A percentile compares a stretch with the other conserved stretches of the same genome.
Conservation (phyloP, 1,140 invertebrate species). For the Leucophenga varia region DNA sequence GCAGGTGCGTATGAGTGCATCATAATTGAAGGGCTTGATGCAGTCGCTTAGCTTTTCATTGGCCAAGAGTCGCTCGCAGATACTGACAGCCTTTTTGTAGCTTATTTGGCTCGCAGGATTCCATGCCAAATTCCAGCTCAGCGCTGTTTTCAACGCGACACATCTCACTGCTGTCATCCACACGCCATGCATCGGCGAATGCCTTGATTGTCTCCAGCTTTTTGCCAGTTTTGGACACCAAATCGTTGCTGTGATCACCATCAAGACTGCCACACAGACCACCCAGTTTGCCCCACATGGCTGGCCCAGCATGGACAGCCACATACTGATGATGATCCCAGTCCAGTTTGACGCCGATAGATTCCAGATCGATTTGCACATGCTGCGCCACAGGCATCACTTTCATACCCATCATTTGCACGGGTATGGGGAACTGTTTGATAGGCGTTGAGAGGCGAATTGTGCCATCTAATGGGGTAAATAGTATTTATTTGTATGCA, state of each 20-base stretch:
- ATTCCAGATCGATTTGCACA: slow-evolving; percentile 67
- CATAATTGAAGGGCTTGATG: slow-evolving; percentile 61
- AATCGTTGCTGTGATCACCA: slow-evolving; percentile 70
- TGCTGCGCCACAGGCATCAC: slow-evolving; percentile 70
- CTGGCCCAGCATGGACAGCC: slow-evolving; percentile 65
- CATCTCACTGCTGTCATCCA: slow-evolving; percentile 55
- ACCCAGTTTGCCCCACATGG: slow-evolving; percentile 74
- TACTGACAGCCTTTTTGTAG: slow-evolving; percentile 60
- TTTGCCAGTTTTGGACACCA: slow-evolving; percentile 63
- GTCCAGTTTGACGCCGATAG: slow-evolving; percentile 69
- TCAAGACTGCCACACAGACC: slow-evolving; percentile 81
- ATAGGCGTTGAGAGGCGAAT: slow-evolving; percentile 60
- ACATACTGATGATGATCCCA: slow-evolving; percentile 71
- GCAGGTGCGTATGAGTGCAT: slow-evolving; percentile 61
- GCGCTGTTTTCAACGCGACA: slow-evolving; percentile 45
- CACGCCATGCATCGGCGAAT: slow-evolving; percentile 65
- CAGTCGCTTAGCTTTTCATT: slow-evolving; percentile 68
- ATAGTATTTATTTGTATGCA: too few relatives aligned
- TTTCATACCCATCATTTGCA: slow-evolving; percentile 66
- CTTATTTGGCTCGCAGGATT: slow-evolving; percentile 43
- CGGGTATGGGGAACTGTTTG: slow-evolving; percentile 66
- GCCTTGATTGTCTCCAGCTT: slow-evolving; percentile 38
- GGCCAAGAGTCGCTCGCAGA: slow-evolving; percentile 65
- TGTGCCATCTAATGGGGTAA: slow-evolving; percentile 62
- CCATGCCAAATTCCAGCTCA: slow-evolving; percentile 28